These are phyloP conservation scores for Enteromius radiatus DNA, from an alignment of 2,797 vertebrate genomes.

Conservation along the genomic window DNA sequence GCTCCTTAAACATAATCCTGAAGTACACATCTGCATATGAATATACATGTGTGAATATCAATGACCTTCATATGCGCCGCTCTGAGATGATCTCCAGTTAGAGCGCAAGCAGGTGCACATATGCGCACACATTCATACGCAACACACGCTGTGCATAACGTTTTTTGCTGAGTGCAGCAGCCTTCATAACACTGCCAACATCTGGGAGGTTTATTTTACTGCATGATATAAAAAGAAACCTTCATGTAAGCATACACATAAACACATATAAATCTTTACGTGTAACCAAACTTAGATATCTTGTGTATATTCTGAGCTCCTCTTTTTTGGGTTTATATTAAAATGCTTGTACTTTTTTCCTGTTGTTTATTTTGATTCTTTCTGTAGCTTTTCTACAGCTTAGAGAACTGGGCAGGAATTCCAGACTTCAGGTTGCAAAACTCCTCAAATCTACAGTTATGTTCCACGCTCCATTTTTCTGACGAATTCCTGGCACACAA, in stretches of 20 bases:
- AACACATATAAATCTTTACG: constrained; percentile 20
- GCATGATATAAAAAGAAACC: constrained; percentile 42
- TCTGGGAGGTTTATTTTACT: constrained; percentile 49
- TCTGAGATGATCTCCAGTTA: constrained; percentile 9
- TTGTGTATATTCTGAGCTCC: not conserved
- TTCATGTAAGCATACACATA: constrained; percentile 40
- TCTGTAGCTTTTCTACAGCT: constrained; percentile 2
- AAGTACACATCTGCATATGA: constrained; percentile 32
- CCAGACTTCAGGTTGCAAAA: not conserved
- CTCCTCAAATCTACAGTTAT: not conserved
- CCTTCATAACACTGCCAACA: constrained; percentile 41
- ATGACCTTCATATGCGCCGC: constrained; percentile 7
- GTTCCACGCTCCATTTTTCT: not conserved
- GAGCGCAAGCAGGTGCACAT: constrained; percentile 34
- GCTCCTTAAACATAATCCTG: constrained; percentile 23
- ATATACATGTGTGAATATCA: constrained; percentile 44
- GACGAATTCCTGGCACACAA: not conserved
- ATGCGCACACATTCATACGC: not conserved
- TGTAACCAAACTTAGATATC: not conserved
- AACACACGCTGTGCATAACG: constrained; percentile 3
- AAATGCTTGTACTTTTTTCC: not conserved
- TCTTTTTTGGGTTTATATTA: not conserved
- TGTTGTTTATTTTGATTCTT: constrained; percentile 9
- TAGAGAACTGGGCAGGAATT: constrained; percentile 3
- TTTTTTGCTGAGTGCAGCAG: constrained; percentile 49